phyloP scores from a whole-genome alignment of 2,888 invertebrate species.

The Melanotus villosus region DNA sequence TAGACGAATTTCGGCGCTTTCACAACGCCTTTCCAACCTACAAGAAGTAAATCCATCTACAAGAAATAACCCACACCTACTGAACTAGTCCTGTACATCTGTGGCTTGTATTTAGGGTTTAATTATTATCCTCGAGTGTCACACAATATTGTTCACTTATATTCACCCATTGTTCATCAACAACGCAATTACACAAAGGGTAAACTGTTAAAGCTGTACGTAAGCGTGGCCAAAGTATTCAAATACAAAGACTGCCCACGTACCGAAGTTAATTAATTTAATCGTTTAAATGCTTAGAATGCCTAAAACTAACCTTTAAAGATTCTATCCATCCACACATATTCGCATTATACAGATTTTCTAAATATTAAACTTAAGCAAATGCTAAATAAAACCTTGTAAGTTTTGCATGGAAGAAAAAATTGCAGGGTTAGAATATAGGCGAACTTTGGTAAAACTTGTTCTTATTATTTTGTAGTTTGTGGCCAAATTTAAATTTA shows the following conservation, averaged over 20 bases:
- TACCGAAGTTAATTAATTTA: conserved; percentile 19
- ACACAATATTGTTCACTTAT: background rate
- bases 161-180: background rate
- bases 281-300: conserved; percentile 4
- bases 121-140: background rate
- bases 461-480: no score
- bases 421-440: no score
- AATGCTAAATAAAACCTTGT: no score
- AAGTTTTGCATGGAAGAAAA: no score
- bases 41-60: no score
- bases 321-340: background rate
- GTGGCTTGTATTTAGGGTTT: background rate
- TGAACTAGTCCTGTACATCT: background rate
- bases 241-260: conserved; percentile 3
- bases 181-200: background rate
- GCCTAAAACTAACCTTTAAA: background rate
- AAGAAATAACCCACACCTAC: background rate
- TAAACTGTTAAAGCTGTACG: background rate
- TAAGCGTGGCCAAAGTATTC: conserved; percentile 8
- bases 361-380: background rate
- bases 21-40: no score
- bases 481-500: no score
- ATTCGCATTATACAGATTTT: background rate
- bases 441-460: no score
- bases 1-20: no score